A percentile compares a stretch with the other conserved stretches of the same genome.
Evolutionary conservation across 2,113 vertebrate species (phyloP).

Genomic region (Sinocyclocheilus maitianheensis): DNA sequence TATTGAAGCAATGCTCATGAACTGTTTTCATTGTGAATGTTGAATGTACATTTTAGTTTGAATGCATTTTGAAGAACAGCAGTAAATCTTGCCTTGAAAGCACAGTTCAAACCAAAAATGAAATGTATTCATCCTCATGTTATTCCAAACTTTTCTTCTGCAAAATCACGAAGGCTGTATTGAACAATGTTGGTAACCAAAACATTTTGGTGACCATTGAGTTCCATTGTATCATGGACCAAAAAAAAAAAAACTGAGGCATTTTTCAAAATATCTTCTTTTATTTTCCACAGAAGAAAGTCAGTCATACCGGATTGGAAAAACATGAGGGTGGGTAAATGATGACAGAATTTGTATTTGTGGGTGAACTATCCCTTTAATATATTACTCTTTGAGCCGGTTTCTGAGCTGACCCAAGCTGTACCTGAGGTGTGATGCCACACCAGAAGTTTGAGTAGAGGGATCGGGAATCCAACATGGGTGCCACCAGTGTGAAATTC

Average conservation of each 20-base stretch:
- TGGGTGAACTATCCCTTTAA: not conserved
- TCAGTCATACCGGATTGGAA: not conserved
- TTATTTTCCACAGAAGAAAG: not conserved
- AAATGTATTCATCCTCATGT: not conserved
- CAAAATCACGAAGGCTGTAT: not conserved
- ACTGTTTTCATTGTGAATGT: not conserved
- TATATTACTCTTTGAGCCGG: not conserved
- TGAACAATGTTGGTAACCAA: not conserved
- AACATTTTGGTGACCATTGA: not conserved
- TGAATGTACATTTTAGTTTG: not conserved
- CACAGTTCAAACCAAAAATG: not conserved
- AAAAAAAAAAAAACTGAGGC: no score
- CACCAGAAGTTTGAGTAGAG: conserved; percentile 99
- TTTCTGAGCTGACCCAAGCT: not conserved
- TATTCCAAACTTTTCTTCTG: not conserved
- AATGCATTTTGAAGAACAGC: not conserved
- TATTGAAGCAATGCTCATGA: not conserved
- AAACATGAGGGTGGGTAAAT: not conserved
- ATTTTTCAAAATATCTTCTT: no score
- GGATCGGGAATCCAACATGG: conserved; percentile 93
- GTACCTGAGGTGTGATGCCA: conserved; percentile 93
- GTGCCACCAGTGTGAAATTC: conserved; percentile 89
- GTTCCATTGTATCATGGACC: no score
- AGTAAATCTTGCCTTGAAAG: not conserved
- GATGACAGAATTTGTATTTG: not conserved